These are phyloP conservation scores for Tinea trinotella DNA, from an alignment of 2,888 invertebrate species.

Conservation along the genomic window DNA sequence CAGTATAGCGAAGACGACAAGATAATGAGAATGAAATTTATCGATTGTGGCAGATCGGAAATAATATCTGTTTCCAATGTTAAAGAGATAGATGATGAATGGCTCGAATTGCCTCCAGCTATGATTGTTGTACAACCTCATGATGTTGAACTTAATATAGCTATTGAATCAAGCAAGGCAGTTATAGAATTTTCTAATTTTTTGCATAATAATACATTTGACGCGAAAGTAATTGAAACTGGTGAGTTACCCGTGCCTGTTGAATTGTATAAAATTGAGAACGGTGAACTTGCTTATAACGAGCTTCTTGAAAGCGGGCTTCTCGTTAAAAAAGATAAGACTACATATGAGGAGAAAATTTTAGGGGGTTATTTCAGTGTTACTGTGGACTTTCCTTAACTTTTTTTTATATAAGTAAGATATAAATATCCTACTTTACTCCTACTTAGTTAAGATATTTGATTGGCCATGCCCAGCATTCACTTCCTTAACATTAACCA, in stretches of 20 bases:
- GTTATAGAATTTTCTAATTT: slow-evolving; percentile 36
- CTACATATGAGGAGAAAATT: too few species aligned
- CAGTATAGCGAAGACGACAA: slow-evolving; percentile 52
- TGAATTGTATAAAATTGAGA: slow-evolving; percentile 37
- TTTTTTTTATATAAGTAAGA: too few species aligned
- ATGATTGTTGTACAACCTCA: slow-evolving; percentile 62
- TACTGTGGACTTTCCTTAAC: too few species aligned
- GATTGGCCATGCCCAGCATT: too few species aligned
- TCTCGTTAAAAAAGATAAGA: slow-evolving; percentile 22
- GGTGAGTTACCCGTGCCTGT: slow-evolving; percentile 36
- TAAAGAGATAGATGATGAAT: slow-evolving; percentile 61
- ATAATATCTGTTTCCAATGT: slow-evolving; percentile 53
- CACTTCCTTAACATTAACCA: too few species aligned
- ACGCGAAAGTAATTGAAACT: slow-evolving; percentile 37
- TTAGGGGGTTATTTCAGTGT: too few species aligned
- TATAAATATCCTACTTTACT: too few species aligned
- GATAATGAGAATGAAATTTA: slow-evolving; percentile 75
- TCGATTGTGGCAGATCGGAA: slow-evolving; percentile 83
- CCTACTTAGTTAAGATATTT: too few species aligned
- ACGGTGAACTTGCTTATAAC: slow-evolving; percentile 39
- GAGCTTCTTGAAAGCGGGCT: slow-evolving; percentile 37
- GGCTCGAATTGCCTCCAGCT: slow-evolving; percentile 64
- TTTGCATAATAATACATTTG: slow-evolving; percentile 46
- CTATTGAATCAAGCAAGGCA: slow-evolving; percentile 36
- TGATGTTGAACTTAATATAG: slow-evolving; percentile 42